Evolutionary conservation across 2,797 vertebrate species (phyloP), one percentile per base, ranked within the genome.

Genomic region (Danionella dracula): DNA sequence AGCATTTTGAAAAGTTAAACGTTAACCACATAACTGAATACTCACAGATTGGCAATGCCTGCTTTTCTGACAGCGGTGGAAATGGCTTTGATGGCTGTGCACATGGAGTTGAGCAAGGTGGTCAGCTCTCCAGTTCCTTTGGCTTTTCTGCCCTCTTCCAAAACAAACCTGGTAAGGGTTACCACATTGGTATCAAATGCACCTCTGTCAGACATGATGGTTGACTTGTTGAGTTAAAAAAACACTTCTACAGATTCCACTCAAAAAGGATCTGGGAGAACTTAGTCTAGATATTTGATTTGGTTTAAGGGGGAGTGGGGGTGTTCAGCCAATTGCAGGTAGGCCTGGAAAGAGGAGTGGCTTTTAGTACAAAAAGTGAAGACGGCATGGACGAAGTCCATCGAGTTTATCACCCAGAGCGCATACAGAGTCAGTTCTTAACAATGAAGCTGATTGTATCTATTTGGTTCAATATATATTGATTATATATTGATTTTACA

Each of bases 31-130:
- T 27, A 6, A 6, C 3, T 27, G 23, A 27, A 16, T 62, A 95
- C 95, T 97, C 84, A 98, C 95, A 98, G 89, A 71, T 98, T 88
- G 7, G 94, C 95, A 70, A 97, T 90, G 17, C 95, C 95, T 1
- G 94, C 95, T 79, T 98, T 97, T 55, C 95, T 91, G 82, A 97
- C 95, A 0, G 94, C 93, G 0, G 90, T 90, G 27, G 95, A 97
- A 74, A 95, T 98, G 70, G 93, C 94, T 76, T 98, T 97, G 72
- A 97, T 77, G 15, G 94, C 93, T 0, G 95, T 93, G 87, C 94
- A 90, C 57, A 98, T 73, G 0, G 94, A 82, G 78, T 92, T 97
- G 6, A 98, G 91, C 65, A 98, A 91, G 46, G 92, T 93, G 4
- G 94, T 98, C 77, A 98, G 77, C 85, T 97, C 94, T 1, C 95